These are phyloP conservation scores for Drosophila hydei DNA, from an alignment of 1,140 invertebrate species.

Conservation along the genomic window DNA sequence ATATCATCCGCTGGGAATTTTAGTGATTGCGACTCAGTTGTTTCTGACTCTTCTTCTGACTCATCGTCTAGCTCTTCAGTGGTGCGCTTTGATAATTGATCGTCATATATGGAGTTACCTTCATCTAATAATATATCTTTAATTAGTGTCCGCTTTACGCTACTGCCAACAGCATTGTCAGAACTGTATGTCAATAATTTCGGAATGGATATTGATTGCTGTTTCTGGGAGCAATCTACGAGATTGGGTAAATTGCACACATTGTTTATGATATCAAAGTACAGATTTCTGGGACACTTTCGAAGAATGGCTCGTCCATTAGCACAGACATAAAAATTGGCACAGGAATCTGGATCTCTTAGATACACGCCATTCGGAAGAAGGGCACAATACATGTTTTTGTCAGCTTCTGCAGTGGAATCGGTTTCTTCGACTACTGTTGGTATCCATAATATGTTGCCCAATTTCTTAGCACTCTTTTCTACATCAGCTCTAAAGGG, in stretches of 20 bases:
- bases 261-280: slow-evolving; percentile 26
- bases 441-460: background rate
- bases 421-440: background rate
- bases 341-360: background rate
- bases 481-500: background rate
- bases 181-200: background rate
- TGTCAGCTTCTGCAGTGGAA: background rate
- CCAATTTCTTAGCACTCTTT: background rate
- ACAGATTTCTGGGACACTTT: slow-evolving; percentile 23
- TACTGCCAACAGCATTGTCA: background rate
- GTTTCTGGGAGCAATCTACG: background rate
- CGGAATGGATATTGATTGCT: background rate
- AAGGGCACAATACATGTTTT: background rate
- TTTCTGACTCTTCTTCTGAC: background rate
- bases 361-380: slow-evolving; percentile 16
- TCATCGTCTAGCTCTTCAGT: background rate
- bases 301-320: slow-evolving; percentile 21
- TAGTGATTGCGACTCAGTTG: background rate
- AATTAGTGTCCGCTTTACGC: too few species aligned
- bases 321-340: slow-evolving; percentile 40
- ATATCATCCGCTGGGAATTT: background rate
- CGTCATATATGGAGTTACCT: background rate
- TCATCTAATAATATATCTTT: background rate
- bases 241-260: background rate
- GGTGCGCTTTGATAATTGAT: background rate